Conservation (phyloP, 2,888 invertebrate species). For the Ormia ochracea region DNA sequence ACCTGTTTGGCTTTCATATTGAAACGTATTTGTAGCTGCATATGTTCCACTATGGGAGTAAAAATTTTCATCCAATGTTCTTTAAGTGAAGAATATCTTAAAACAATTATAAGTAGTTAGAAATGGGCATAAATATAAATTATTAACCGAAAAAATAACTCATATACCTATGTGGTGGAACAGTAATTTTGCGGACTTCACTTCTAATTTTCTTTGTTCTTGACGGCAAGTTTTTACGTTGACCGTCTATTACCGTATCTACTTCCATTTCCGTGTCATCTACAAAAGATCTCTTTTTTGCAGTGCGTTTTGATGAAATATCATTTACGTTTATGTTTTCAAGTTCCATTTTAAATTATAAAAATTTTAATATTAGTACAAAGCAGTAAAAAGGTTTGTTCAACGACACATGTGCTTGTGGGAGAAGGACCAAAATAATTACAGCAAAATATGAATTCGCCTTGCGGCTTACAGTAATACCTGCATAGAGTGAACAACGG, state of each 20-base stretch:
- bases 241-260: conserved; percentile 81
- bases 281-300: conserved; percentile 70
- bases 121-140: not conserved
- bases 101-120: too few species aligned
- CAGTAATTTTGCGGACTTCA: conserved; percentile 86
- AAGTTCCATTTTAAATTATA: conserved; percentile 67
- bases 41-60: conserved; percentile 95
- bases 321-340: conserved; percentile 72
- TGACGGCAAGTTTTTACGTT: conserved; percentile 75
- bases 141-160: not conserved
- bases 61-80: conserved; percentile 98
- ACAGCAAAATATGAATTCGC: too few species aligned
- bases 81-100: conserved; percentile 92
- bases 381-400: not conserved
- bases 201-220: conserved; percentile 78
- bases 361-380: not conserved
- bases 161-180: conserved; percentile 89
- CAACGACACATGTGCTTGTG: conserved; percentile 33
- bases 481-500: too few species aligned
- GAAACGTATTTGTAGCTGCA: conserved; percentile 94
- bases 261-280: conserved; percentile 81
- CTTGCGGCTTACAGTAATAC: too few species aligned
- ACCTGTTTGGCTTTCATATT: conserved; percentile 90
- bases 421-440: conserved; percentile 26
- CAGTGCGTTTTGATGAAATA: conserved; percentile 68